phyloP scores from a whole-genome alignment of 2,888 invertebrate genomes.

The Stratiomys singularior region DNA sequence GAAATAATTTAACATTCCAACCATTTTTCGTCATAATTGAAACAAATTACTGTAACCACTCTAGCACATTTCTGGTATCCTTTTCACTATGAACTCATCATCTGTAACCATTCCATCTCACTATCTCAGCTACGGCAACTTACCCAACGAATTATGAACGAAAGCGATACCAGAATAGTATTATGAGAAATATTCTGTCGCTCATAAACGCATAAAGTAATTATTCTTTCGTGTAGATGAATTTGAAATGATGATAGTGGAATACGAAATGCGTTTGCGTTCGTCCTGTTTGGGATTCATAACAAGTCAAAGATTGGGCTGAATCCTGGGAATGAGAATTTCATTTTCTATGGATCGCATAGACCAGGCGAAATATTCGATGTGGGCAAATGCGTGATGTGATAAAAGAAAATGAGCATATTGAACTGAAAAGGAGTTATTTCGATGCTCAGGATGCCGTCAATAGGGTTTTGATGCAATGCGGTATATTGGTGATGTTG shows the following conservation, averaged over 20 bases:
- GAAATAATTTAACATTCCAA: no score
- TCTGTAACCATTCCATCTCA: no score
- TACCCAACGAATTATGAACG: not conserved
- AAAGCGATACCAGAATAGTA: not conserved
- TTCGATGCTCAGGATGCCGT: no score
- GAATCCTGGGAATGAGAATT: not conserved
- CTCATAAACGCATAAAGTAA: conserved; percentile 31
- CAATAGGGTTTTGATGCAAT: no score
- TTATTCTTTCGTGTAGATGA: conserved; percentile 32
- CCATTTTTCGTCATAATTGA: no score
- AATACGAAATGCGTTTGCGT: conserved; percentile 6
- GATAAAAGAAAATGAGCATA: not conserved
- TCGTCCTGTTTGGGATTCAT: conserved; percentile 13
- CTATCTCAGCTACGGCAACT: no score
- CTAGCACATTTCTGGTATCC: no score
- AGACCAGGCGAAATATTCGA: not conserved
- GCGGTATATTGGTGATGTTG: no score
- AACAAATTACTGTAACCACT: no score
- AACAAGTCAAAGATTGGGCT: not conserved
- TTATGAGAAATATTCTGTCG: not conserved
- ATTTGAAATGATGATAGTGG: conserved; percentile 13
- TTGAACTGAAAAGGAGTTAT: not conserved
- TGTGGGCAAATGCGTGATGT: conserved; percentile 8
- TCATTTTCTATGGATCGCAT: not conserved
- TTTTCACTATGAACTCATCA: no score